Evolutionary conservation across 2,113 vertebrate species (phyloP).

Genomic region (Phoxinus phoxinus): DNA sequence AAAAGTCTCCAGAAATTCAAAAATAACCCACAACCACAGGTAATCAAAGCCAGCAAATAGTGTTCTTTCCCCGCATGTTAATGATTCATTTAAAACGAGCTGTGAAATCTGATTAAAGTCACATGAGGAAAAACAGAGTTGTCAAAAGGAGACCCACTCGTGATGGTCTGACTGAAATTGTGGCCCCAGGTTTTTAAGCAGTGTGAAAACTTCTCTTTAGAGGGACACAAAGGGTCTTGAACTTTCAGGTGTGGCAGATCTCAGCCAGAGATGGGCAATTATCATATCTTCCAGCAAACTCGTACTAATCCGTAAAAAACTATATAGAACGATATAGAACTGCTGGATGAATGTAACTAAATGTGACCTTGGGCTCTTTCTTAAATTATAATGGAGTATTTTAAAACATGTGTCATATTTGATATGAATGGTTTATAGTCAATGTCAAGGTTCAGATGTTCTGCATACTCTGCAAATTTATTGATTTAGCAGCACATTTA

Average conservation of each 20-base stretch:
- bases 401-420: conserved; percentile 1
- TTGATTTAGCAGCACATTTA: neutral
- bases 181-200: conserved; percentile 48
- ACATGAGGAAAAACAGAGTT: conserved; percentile 38
- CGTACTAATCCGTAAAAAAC: neutral
- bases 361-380: neutral
- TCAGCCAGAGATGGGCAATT: neutral
- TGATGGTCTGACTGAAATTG: conserved; percentile 46
- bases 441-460: neutral
- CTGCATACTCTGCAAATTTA: neutral
- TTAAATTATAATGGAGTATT: neutral
- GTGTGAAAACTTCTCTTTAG: conserved; percentile 27
- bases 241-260: conserved; percentile 37
- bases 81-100: conserved; percentile 43
- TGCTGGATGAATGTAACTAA: neutral
- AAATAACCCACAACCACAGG: conserved; percentile 18
- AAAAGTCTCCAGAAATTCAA: neutral
- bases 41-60: conserved; percentile 30
- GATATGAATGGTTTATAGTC: neutral
- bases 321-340: neutral
- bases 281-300: conserved; percentile 21
- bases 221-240: conserved; percentile 44
- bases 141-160: conserved; percentile 21
- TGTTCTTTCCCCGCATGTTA: conserved; percentile 31
- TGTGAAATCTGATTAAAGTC: conserved; percentile 55